Evolutionary conservation across 1,140 invertebrate species (phyloP).

Genomic region (Pseudomyrmex sp.): DNA sequence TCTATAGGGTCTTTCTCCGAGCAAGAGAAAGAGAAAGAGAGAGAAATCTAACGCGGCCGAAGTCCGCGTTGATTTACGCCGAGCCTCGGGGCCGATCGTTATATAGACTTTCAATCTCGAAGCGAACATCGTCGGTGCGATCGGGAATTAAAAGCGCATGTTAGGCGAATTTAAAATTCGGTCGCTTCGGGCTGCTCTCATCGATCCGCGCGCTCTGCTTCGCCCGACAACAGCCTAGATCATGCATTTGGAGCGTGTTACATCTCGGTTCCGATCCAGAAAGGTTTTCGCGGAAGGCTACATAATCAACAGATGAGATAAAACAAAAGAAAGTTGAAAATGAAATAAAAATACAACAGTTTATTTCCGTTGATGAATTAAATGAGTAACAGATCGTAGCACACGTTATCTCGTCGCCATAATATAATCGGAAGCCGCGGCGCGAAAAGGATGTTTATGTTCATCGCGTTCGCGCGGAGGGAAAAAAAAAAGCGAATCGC

Average conservation of each 20-base stretch:
- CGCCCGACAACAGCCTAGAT: background rate
- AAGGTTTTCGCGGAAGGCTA: background rate
- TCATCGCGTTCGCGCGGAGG: background rate
- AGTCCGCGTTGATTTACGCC: slow-evolving; percentile 45
- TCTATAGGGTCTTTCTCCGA: background rate
- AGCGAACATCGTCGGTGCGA: background rate
- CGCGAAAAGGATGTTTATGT: background rate
- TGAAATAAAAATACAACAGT: no score
- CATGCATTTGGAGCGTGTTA: background rate
- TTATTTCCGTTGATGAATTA: no score
- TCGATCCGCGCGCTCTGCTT: background rate
- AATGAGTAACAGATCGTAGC: no score
- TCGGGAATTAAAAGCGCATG: slow-evolving; percentile 21
- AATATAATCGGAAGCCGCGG: no score
- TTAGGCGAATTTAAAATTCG: slow-evolving; percentile 39
- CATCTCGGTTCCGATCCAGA: no score
- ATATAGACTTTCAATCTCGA: slow-evolving; percentile 27
- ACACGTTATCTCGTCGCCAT: no score
- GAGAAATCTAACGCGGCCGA: background rate
- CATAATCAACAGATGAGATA: no score
- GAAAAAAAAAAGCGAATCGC: background rate
- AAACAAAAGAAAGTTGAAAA: no score
- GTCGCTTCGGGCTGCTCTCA: slow-evolving; percentile 14
- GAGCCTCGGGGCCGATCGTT: slow-evolving; percentile 43
- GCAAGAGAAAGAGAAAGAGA: background rate